phyloP scores from a whole-genome alignment of 2,797 vertebrate genomes.

The Heliangelus exortis region DNA sequence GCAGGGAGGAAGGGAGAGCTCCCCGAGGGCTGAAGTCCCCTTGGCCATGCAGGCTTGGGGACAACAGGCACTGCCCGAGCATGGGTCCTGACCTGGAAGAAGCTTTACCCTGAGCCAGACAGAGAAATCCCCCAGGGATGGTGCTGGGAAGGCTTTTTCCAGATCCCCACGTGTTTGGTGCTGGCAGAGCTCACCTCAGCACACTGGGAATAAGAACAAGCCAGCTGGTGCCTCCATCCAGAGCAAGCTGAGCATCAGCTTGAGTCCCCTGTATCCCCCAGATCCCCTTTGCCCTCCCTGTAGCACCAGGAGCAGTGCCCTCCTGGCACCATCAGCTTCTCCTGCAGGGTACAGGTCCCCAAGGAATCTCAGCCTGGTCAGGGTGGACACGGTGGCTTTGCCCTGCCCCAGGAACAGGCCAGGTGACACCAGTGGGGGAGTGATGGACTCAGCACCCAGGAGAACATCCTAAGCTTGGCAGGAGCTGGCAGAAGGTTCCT shows the following conservation, averaged over 20 bases:
- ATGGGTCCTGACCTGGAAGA: background rate
- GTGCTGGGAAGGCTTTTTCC: background rate
- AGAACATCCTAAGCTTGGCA: background rate
- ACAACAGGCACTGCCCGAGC: background rate
- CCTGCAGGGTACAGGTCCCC: rapidly evolving
- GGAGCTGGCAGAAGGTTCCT: background rate
- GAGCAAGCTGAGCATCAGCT: background rate
- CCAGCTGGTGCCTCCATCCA: rapidly evolving
- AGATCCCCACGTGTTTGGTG: background rate
- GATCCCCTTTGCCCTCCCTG: background rate
- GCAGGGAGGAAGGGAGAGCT: background rate
- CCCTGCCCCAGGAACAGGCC: rapidly evolving
- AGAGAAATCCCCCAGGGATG: rapidly evolving
- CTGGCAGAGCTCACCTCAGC: background rate
- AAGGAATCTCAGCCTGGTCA: background rate
- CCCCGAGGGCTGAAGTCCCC: background rate
- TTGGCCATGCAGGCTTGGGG: rapidly evolving
- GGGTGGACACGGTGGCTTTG: background rate
- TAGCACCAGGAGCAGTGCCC: rapidly evolving
- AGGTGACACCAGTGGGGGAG: background rate
- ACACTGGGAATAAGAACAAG: rapidly evolving
- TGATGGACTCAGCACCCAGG: rapidly evolving
- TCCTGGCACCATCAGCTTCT: rapidly evolving
- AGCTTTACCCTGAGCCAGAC: background rate
- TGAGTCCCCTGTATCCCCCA: no score